Conservation (phyloP, 1,140 invertebrate genomes). For the Arctopsyche grandis region DNA sequence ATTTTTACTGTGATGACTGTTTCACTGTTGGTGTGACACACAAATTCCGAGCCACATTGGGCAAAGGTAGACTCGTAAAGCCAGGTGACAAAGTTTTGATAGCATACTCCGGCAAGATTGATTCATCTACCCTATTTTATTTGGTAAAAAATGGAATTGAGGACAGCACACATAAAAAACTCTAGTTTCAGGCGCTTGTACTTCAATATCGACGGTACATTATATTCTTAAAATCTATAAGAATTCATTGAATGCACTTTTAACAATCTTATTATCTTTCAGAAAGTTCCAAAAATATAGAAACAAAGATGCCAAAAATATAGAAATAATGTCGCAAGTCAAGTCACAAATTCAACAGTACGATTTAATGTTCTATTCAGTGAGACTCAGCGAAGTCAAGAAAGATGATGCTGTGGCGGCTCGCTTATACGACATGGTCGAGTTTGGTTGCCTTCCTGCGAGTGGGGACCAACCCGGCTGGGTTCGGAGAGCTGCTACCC, state of each 20-base stretch:
- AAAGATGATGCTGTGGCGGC: no score
- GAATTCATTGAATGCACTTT: neutral
- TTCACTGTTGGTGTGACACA: constrained; percentile 76
- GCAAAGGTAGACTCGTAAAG: constrained; percentile 79
- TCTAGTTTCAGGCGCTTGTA: constrained; percentile 71
- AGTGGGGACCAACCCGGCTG: no score
- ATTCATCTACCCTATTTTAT: constrained; percentile 76
- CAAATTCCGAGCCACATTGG: constrained; percentile 85
- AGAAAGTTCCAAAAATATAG: constrained; percentile 8
- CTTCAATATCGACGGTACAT: constrained; percentile 75
- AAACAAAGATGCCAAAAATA: neutral
- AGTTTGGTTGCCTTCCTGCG: no score
- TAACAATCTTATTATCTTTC: neutral
- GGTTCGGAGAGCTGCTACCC: no score
- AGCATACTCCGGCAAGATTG: constrained; percentile 74
- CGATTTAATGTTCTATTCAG: neutral
- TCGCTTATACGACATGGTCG: no score
- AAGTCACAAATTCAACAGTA: neutral
- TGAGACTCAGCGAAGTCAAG: neutral
- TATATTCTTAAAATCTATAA: neutral
- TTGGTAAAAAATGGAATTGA: constrained; percentile 73
- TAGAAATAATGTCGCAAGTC: neutral
- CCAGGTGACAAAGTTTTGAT: constrained; percentile 76
- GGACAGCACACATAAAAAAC: constrained; percentile 74
- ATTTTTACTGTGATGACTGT: constrained; percentile 75